phyloP scores from a whole-genome alignment of 2,797 vertebrate species.

The Hippopotamyrus pictus region DNA sequence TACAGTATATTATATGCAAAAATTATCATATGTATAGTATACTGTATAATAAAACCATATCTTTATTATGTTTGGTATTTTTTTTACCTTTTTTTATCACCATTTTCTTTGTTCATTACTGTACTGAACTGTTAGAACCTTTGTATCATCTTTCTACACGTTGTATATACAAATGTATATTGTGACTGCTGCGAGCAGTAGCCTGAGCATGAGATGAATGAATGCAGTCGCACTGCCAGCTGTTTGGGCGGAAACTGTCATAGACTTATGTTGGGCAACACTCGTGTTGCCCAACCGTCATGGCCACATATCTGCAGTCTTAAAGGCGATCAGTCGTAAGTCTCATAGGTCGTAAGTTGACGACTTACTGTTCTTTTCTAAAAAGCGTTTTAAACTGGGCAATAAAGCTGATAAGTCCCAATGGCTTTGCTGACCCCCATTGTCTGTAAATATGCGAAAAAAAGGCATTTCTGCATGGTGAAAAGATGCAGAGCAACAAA shows the following conservation, averaged over 20 bases:
- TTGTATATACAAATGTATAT: neutral
- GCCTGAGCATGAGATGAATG: neutral
- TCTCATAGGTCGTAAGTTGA: too few species aligned
- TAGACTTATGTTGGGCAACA: neutral
- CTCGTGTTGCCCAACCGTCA: neutral
- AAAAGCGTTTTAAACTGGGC: neutral
- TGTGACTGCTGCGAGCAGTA: neutral
- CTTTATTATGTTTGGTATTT: neutral
- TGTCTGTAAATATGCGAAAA: neutral
- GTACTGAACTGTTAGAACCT: neutral
- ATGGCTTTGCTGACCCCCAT: neutral
- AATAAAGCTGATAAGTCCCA: neutral
- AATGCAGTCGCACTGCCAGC: neutral
- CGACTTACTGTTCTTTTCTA: neutral
- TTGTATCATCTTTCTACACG: neutral
- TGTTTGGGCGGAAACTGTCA: neutral
- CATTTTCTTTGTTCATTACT: neutral
- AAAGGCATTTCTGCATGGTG: neutral
- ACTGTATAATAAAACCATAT: neutral
- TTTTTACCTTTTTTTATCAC: neutral
- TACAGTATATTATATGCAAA: neutral
- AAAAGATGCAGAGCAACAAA: neutral
- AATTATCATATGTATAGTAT: neutral
- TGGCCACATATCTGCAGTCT: neutral
- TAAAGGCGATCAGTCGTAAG: too few species aligned